Evolutionary conservation across 2,113 vertebrate genomes (phyloP).

Genomic region (Chamaetylas fuelleborni): DNA sequence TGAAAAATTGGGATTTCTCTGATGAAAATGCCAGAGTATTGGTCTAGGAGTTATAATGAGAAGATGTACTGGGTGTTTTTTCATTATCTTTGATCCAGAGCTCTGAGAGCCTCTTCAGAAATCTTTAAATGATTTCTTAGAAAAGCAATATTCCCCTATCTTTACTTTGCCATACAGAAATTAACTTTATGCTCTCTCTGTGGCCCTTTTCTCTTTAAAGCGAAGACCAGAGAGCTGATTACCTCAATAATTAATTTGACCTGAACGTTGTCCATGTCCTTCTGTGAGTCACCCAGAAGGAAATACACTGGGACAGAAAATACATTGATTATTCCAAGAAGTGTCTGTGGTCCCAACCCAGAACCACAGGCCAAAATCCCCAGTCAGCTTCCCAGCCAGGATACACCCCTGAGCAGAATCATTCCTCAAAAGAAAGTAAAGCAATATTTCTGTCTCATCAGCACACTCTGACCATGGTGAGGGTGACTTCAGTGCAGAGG

Average conservation of each 20-base stretch:
- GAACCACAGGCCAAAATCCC: not conserved
- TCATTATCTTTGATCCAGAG: not conserved
- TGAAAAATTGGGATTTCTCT: not conserved
- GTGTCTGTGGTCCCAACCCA: accelerated
- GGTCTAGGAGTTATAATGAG: not conserved
- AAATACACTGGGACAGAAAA: not conserved
- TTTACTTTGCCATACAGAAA: not conserved
- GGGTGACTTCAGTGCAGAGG: not conserved
- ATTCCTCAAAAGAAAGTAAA: not conserved
- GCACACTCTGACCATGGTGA: not conserved
- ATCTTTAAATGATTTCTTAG: not conserved
- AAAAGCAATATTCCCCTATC: not conserved
- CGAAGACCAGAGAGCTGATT: not conserved
- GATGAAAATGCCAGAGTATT: not conserved
- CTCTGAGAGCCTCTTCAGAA: not conserved
- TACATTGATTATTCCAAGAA: not conserved
- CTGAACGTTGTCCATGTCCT: not conserved
- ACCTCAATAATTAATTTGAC: not conserved
- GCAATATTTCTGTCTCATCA: not conserved
- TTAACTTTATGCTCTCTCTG: not conserved
- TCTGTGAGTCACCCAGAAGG: not conserved
- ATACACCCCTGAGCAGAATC: not conserved
- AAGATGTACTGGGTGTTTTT: not conserved
- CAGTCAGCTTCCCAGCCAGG: not conserved
- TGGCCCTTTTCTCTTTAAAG: not conserved